Base-by-base conservation (phyloP, 2,888 invertebrate species). In the Didymodactylos carnosus region DNA sequence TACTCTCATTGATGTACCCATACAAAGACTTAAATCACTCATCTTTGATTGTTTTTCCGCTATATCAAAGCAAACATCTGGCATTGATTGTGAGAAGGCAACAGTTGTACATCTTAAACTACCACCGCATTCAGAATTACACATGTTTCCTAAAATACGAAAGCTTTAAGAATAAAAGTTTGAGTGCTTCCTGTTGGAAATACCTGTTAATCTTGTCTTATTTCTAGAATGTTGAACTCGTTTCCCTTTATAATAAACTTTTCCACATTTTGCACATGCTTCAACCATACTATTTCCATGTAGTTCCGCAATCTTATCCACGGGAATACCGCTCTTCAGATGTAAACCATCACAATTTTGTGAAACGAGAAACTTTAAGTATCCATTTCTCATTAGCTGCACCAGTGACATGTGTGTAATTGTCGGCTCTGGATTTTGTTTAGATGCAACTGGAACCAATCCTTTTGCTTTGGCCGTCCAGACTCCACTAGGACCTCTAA, bases 401-500 rank as follows among this genome's bases (percentile, higher is more conserved):
- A 71, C 40, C 6, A 43, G 39, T 1, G 71, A 8, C 71, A 71
- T 71, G 39, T 71, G 71, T 39, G 71, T 71, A 23, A 71, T 35
- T 46, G 46, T 71, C 35, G 71, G 71, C 25, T 53, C 53, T 14
- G 53, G 53, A 27, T 53, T 27, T 3, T 3, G 53, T 7, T 29
- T n/a, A 35, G 53, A 7, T 53, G 19, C 7, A 19, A 35, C 29
- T 53, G 35, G 35, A 19, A 5, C 2, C 27, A 53, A 19, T 10
- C 53, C 53, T 53, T 11, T 53, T 11, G 53, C 80, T 41, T 77
- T 76, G 23, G 78, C 77, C 35, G 80, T 80, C 80, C 80, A 80
- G 76, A 80, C 79, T 23, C 80, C 80, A 69, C 77, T 53, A 29
- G 53, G 53, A 19, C 53, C 53, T 19, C 80, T 73, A 75, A 80